These are phyloP conservation scores for Glyptemys insculpta DNA, from an alignment of 2,797 vertebrate species.

Conservation along the genomic window DNA sequence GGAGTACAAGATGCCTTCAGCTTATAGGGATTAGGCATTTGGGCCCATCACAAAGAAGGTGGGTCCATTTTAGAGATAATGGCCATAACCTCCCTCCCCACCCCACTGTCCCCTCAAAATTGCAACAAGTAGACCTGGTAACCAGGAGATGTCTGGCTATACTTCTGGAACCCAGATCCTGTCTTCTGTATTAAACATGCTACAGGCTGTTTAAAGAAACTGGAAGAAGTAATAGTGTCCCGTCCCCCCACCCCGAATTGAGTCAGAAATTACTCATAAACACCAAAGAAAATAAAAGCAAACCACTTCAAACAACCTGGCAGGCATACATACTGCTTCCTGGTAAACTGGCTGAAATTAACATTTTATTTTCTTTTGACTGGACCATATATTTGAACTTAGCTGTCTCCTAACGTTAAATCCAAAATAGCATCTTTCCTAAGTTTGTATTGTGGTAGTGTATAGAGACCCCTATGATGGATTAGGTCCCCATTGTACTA, in stretches of 20 bases:
- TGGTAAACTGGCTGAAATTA: neutral
- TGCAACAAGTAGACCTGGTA: neutral
- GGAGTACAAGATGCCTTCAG: neutral
- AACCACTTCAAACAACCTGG: neutral
- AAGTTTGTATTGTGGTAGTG: neutral
- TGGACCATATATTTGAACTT: neutral
- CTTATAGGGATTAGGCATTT: neutral
- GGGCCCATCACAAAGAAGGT: neutral
- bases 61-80: neutral
- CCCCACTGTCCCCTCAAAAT: neutral
- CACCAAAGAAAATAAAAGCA: neutral
- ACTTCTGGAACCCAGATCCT: neutral
- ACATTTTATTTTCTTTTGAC: neutral
- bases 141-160: neutral
- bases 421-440: conserved; percentile 8
- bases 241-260: fast-evolving
- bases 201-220: neutral
- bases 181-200: neutral
- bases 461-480: neutral
- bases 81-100: neutral
- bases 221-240: neutral
- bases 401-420: neutral
- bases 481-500: neutral
- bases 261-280: neutral
- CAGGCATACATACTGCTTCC: neutral